These are phyloP conservation scores for Malurus cyaneus DNA, from an alignment of 2,113 vertebrate genomes.

Conservation along the genomic window DNA sequence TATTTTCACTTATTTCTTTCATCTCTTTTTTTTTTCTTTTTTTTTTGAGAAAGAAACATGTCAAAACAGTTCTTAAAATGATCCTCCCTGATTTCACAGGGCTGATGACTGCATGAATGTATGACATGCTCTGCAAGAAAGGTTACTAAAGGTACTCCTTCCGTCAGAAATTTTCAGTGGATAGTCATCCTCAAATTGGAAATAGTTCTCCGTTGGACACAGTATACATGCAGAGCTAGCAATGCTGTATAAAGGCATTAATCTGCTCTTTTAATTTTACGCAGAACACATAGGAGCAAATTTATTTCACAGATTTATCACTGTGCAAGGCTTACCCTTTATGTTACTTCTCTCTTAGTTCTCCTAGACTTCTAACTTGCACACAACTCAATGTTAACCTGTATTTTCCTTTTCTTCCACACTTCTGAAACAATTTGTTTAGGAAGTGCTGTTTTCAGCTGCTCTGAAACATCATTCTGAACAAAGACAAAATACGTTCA, in stretches of 20 bases:
- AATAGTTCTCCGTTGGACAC: background rate
- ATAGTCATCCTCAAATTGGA: background rate
- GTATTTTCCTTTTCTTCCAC: background rate
- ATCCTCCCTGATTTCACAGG: background rate
- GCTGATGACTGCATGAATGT: background rate
- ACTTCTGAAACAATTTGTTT: background rate
- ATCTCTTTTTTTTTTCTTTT: background rate
- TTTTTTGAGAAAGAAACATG: background rate
- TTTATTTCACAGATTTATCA: background rate
- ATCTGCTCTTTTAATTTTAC: background rate
- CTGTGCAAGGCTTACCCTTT: background rate
- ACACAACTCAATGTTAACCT: background rate
- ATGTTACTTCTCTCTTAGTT: background rate
- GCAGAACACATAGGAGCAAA: background rate
- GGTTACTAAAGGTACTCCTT: background rate
- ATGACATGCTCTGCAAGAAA: background rate
- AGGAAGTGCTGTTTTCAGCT: background rate
- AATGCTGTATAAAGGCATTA: background rate
- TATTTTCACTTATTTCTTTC: background rate
- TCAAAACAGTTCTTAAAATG: background rate
- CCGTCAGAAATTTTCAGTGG: background rate
- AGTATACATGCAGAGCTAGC: background rate
- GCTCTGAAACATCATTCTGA: background rate
- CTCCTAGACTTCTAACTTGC: background rate
- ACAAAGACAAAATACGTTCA: background rate